Conservation (phyloP, 2,113 vertebrate genomes). For the Macroglossus sobrinus region DNA sequence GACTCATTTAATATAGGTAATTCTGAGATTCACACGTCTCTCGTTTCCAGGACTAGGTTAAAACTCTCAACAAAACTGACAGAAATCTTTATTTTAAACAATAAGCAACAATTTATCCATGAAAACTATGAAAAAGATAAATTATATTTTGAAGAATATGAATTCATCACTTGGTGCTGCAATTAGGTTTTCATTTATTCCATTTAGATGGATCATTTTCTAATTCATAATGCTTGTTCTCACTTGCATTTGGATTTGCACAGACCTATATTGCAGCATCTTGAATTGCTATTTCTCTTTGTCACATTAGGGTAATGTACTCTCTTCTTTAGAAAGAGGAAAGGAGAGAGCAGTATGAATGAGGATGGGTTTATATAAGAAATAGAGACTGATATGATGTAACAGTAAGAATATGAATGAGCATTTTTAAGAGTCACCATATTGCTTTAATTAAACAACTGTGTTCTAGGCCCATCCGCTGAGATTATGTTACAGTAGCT, state of each 20-base stretch:
- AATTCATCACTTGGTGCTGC: not conserved
- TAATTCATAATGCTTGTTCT: not conserved
- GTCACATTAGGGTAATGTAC: accelerated
- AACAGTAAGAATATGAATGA: not conserved
- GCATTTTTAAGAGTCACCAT: not conserved
- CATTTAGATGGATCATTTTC: not conserved
- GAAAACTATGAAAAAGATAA: not conserved
- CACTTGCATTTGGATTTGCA: not conserved
- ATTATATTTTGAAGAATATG: not conserved
- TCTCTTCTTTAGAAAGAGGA: not conserved
- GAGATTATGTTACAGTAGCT: not conserved
- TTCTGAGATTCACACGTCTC: not conserved
- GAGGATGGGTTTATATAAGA: not conserved
- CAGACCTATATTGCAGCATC: not conserved
- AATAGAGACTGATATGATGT: not conserved
- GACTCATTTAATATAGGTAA: not conserved
- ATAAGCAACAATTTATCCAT: not conserved
- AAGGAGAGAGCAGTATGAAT: not conserved
- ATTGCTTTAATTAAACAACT: not conserved
- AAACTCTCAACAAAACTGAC: not conserved
- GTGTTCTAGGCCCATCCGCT: not conserved
- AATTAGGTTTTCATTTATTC: not conserved
- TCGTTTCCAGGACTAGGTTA: not conserved
- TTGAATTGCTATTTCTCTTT: not conserved
- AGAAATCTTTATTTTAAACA: not conserved